Evolutionary conservation across 2,113 vertebrate genomes (phyloP).

Genomic region (Pelobates fuscus): DNA sequence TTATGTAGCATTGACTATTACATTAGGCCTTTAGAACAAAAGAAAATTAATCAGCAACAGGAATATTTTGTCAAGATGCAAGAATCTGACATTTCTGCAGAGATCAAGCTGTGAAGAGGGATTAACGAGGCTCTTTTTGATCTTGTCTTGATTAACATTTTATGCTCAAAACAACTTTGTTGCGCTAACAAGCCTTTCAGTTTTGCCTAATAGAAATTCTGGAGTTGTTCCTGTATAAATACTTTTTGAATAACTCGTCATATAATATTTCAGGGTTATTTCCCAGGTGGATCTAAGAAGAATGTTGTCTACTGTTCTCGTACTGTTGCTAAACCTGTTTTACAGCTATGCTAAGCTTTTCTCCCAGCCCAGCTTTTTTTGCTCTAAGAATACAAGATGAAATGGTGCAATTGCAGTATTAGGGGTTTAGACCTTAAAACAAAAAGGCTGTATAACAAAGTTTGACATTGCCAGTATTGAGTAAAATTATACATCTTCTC

Average conservation of each 20-base stretch:
- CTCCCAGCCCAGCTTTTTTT: constrained; percentile 30
- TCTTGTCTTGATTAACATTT: constrained; percentile 20
- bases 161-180: constrained; percentile 12
- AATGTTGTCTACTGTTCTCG: constrained; percentile 50
- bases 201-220: background rate
- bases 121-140: constrained; percentile 30
- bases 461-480: constrained; percentile 14
- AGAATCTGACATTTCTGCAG: constrained; percentile 23
- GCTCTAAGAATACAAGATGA: constrained; percentile 12
- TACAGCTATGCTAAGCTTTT: constrained; percentile 42
- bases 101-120: constrained; percentile 33
- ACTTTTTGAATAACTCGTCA: constrained; percentile 26
- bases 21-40: constrained; percentile 5
- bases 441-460: constrained; percentile 35
- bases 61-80: background rate
- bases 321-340: constrained; percentile 50
- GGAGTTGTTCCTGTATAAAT: constrained; percentile 27
- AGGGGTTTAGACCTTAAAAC: constrained; percentile 15
- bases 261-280: constrained; percentile 19
- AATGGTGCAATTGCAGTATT: constrained; percentile 23
- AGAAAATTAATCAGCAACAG: constrained; percentile 18
- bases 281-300: constrained; percentile 18
- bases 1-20: background rate
- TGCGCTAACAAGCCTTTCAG: constrained; percentile 16
- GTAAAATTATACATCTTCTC: background rate